Evolutionary conservation across 2,113 vertebrate genomes (phyloP).

Genomic region (Micronisus gabar): DNA sequence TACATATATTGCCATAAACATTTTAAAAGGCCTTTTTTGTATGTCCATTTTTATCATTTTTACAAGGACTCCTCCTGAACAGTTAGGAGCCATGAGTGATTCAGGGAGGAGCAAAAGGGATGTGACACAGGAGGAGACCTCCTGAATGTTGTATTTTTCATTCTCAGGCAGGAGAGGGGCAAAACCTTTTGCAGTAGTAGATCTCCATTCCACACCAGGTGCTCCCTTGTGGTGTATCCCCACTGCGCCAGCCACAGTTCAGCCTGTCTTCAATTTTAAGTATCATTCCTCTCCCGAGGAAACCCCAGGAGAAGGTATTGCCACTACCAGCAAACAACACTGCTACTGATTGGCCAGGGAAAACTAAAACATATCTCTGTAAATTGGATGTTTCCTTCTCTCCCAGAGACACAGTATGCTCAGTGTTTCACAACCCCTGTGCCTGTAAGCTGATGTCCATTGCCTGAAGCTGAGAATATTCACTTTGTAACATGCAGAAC

Average conservation of each 20-base stretch:
- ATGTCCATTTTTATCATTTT: background rate
- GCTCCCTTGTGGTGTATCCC: background rate
- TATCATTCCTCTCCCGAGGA: background rate
- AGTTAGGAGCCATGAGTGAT: background rate
- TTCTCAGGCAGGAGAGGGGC: background rate
- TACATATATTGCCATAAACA: background rate
- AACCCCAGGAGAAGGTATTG: conserved; percentile 31
- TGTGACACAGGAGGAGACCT: background rate
- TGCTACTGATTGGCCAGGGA: conserved; percentile 37
- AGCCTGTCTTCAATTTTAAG: conserved; percentile 57
- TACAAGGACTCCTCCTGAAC: background rate
- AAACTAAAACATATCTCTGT: conserved; percentile 46
- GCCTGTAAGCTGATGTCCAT: conserved; percentile 37
- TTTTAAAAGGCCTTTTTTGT: background rate
- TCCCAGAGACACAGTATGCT: conserved; percentile 38
- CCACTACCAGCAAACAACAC: background rate
- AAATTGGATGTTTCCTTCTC: conserved; percentile 62
- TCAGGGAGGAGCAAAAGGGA: background rate
- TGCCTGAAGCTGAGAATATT: conserved; percentile 49
- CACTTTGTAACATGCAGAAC: background rate
- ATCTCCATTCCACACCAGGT: background rate
- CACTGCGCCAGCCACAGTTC: background rate
- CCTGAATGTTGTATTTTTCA: background rate
- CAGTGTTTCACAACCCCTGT: conserved; percentile 34
- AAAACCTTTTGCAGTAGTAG: background rate